Conservation (phyloP, 2,797 vertebrate genomes). For the Lerista edwardsae region DNA sequence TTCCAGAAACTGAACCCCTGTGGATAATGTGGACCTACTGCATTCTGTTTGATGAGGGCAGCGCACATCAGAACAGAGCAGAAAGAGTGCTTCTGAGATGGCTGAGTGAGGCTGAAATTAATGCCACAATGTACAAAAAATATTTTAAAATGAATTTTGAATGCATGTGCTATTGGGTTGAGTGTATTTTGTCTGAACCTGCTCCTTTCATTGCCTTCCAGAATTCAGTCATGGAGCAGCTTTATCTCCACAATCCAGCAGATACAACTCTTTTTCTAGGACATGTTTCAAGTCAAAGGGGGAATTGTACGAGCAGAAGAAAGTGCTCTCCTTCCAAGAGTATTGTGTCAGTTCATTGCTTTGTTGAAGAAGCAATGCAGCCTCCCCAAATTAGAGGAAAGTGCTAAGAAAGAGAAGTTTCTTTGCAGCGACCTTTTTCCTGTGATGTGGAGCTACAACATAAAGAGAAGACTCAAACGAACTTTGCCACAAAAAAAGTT, state of each 20-base stretch:
- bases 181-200: background rate
- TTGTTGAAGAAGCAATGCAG: background rate
- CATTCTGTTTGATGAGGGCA: background rate
- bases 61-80: background rate
- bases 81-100: background rate
- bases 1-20: no score
- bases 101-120: background rate
- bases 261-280: conserved; percentile 1
- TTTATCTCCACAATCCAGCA: conserved; percentile 63
- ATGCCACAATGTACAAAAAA: no score
- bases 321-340: rapidly evolving
- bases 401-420: background rate
- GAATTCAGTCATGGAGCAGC: conserved; percentile 58
- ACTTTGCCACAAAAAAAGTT: no score
- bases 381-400: background rate
- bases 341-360: background rate
- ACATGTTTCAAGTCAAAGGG: background rate
- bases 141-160: background rate
- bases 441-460: background rate
- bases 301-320: conserved; percentile 4
- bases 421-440: background rate
- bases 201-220: conserved; percentile 36
- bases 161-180: background rate
- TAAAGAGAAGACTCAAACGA: background rate
- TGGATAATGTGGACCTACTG: no score